phyloP scores from a whole-genome alignment of 2,113 vertebrate genomes.

The Gasterosteus nipponicus region DNA sequence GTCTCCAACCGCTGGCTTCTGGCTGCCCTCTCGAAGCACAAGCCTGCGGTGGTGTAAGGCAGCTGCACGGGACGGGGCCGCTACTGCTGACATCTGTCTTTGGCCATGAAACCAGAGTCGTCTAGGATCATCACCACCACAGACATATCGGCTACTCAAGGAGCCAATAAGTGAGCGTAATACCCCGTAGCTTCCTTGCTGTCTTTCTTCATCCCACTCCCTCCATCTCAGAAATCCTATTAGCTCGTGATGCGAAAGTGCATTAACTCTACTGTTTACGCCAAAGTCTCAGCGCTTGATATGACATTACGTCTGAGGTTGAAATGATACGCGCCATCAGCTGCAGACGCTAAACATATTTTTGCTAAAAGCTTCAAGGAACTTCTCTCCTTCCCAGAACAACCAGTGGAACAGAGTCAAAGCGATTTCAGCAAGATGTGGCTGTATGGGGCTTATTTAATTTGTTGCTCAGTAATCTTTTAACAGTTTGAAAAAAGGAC shows the following conservation, averaged over 20 bases:
- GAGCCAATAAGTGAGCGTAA: constrained; percentile 74
- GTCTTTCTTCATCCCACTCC: constrained; percentile 65
- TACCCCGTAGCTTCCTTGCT: constrained; percentile 59
- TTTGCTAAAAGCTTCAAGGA: constrained; percentile 45
- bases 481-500: constrained; percentile 29
- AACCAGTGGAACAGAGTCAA: constrained; percentile 15
- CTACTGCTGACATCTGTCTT: constrained; percentile 72
- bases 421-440: constrained; percentile 23
- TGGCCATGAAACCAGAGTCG: constrained; percentile 65
- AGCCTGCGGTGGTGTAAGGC: constrained; percentile 68
- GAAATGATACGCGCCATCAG: constrained; percentile 44
- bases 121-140: constrained; percentile 65
- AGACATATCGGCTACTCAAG: constrained; percentile 71
- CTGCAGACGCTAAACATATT: constrained; percentile 46
- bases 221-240: constrained; percentile 74
- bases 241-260: constrained; percentile 70
- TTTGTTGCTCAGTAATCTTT: constrained; percentile 25
- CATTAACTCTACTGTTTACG: constrained; percentile 71
- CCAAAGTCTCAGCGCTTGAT: constrained; percentile 54
- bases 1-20: constrained; percentile 63
- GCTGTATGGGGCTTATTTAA: constrained; percentile 20
- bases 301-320: constrained; percentile 55
- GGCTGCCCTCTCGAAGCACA: constrained; percentile 57
- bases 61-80: constrained; percentile 51
- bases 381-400: constrained; percentile 36